Base-by-base conservation (phyloP, 2,888 invertebrate genomes). In the Dorcus hopei region DNA sequence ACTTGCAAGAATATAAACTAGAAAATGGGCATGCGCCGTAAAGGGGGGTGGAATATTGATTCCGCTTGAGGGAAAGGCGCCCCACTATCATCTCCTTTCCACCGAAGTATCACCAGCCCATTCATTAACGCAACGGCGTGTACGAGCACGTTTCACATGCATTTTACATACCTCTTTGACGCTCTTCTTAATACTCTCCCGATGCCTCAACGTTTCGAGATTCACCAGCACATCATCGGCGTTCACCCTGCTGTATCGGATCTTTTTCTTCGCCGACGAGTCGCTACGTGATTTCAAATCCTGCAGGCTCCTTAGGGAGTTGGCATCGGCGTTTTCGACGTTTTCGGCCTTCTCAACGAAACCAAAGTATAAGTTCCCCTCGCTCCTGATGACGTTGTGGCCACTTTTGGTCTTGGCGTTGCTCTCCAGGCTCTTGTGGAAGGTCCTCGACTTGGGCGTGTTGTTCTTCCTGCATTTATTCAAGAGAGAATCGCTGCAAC, bases 361-460 rank as follows among this genome's bases (percentile, higher is more conserved):
- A 65, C 74, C 75, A 33, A 74, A 70, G 58, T 74, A 75, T 16
- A 75, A 70, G 42, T 74, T 73, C 43, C 72, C 71, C 52, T 72
- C 72, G 54, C 68, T 68, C 52, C 68, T 68, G n/a, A 68, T 42
- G 51, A 69, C 67, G 51, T 69, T 66, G 41, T 72, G 68, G 42
- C 68, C 57, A 53, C 71, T 72, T 38, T 63, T 59, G 49, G 68
- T 66, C 38, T 65, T 62, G 45, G 67, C 68, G 9, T 65, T 66
- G 38, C 47, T 48, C 41, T 67, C 60, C 43, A 60, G 49, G 38
- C 60, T 67, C 8, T 69, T 70, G 47, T 72, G 69, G 19, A 70
- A 61, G 1, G 38, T 41, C 5, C 41, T 49, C 19, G 55, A 70
- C 19, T 68, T 63, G 7, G 68, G 59, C 23, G 55, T 51, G 41